Evolutionary conservation across 1,140 invertebrate species (phyloP).

Genomic region (Nephila pilipes): DNA sequence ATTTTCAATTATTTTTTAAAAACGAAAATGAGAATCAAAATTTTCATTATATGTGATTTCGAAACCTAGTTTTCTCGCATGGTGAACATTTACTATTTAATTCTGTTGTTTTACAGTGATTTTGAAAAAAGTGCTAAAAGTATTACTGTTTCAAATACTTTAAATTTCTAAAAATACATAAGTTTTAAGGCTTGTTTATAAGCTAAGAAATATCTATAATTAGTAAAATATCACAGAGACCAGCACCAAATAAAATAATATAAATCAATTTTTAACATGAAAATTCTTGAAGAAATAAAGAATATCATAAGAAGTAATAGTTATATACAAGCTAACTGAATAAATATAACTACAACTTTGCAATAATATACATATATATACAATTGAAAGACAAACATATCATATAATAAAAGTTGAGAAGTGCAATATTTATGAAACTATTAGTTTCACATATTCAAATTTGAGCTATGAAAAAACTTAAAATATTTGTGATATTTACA

Average conservation of each 20-base stretch:
- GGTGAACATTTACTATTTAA: no score
- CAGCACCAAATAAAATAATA: constrained; percentile 20
- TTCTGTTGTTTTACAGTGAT: no score
- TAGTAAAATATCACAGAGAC: constrained; percentile 35
- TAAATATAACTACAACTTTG: constrained; percentile 10
- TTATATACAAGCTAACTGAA: background rate
- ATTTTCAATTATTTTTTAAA: no score
- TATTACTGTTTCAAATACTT: no score
- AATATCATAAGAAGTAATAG: background rate
- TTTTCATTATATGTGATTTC: no score
- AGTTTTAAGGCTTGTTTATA: background rate
- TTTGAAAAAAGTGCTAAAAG: no score
- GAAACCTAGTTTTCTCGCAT: no score
- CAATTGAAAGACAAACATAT: background rate
- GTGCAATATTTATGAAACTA: background rate
- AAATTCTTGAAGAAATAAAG: background rate
- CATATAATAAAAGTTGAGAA: background rate
- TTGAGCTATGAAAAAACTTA: background rate
- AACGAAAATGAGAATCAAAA: no score
- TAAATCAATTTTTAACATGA: background rate
- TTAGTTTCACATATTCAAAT: background rate
- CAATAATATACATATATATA: background rate
- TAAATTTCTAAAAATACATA: background rate
- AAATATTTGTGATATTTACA: background rate
- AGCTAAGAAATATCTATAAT: background rate